Conservation (phyloP, 2,888 invertebrate species). For the Lasioglossum zephyrum region DNA sequence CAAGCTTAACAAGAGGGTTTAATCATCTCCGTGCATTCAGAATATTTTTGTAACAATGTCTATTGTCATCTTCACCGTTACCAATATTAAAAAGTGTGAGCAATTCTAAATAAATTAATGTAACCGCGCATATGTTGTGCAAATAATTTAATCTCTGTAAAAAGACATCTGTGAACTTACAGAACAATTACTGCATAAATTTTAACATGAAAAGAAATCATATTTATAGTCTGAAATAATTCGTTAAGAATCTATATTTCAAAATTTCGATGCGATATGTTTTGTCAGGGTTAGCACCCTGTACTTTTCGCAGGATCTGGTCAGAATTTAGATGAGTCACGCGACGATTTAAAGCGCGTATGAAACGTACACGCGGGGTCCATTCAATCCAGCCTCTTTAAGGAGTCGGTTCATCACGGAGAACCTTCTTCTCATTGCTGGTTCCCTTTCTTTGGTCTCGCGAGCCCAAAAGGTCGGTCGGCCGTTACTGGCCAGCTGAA, state of each 20-base stretch:
- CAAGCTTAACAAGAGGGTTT: no score
- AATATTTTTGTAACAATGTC: no score
- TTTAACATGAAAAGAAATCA: not conserved
- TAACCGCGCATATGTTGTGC: no score
- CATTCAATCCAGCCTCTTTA: slow-evolving; percentile 42
- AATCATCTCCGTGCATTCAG: not conserved
- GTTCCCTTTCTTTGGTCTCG: slow-evolving; percentile 39
- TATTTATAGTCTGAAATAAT: not conserved
- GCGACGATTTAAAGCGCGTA: slow-evolving; percentile 27
- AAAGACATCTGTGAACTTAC: no score
- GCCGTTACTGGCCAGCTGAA: slow-evolving; percentile 54
- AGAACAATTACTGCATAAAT: no score
- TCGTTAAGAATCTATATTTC: not conserved
- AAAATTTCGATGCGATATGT: not conserved
- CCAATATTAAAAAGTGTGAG: not conserved
- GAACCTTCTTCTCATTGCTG: slow-evolving; percentile 42
- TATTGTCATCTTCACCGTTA: not conserved
- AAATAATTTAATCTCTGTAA: no score
- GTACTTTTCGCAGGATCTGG: not conserved
- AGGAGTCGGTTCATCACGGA: slow-evolving; percentile 44
- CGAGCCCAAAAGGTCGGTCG: slow-evolving; percentile 49
- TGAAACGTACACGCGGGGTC: slow-evolving; percentile 12
- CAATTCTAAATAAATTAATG: no score
- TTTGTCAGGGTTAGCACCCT: not conserved
- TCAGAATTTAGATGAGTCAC: slow-evolving; percentile 10